phyloP scores from a whole-genome alignment of 2,888 invertebrate species.

The Xanthia icteritia region DNA sequence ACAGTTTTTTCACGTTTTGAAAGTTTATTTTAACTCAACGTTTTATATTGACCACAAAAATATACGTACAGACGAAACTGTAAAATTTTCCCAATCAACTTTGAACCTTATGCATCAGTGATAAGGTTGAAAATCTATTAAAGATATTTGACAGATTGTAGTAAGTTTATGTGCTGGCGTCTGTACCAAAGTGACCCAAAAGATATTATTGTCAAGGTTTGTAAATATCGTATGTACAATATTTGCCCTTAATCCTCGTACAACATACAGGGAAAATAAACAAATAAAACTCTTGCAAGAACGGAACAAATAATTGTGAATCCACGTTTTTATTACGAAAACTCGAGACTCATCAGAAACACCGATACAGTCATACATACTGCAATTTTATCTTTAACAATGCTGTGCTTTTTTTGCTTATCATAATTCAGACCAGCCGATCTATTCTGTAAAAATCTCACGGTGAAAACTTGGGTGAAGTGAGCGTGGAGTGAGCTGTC shows the following conservation, averaged over 20 bases:
- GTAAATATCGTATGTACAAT: background rate
- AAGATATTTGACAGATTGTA: no score
- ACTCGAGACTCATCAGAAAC: constrained; percentile 28
- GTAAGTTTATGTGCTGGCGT: no score
- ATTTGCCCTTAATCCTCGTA: constrained; percentile 14
- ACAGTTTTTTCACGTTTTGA: background rate
- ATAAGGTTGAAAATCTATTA: no score
- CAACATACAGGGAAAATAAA: constrained; percentile 47
- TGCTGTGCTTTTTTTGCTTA: background rate
- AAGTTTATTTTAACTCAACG: constrained; percentile 6
- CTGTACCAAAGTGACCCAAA: constrained; percentile 29
- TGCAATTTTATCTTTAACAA: constrained; percentile 12
- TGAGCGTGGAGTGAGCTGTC: no score
- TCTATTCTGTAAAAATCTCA: no score
- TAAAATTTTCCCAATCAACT: no score
- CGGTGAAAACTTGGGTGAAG: no score
- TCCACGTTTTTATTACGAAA: constrained; percentile 28
- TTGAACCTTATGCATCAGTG: no score
- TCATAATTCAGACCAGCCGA: background rate
- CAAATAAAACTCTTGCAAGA: constrained; percentile 26
- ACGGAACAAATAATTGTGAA: constrained; percentile 22
- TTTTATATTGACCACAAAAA: background rate
- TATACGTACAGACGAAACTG: no score
- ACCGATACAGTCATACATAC: constrained; percentile 17
- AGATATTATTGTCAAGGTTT: constrained; percentile 27